A percentile compares a stretch with the other conserved stretches of the same genome.
These are phyloP conservation scores for Dasyurus viverrinus DNA, from an alignment of 2,113 vertebrate genomes.

Conservation along the genomic window DNA sequence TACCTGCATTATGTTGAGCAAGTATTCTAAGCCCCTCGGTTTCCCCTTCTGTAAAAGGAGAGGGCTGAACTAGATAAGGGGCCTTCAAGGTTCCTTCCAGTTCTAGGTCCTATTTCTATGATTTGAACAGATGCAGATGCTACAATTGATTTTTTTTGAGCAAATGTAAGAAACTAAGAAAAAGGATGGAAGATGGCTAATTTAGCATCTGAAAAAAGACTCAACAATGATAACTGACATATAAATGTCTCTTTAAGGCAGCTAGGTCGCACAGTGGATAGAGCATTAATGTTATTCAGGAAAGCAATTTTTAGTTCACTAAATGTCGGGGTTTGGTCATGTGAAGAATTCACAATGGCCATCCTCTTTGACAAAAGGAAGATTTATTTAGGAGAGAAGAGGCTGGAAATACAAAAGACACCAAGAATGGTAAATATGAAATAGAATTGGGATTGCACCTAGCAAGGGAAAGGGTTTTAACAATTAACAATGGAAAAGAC, in stretches of 20 bases:
- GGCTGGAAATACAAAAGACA: no score
- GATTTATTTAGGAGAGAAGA: no score
- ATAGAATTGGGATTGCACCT: no score
- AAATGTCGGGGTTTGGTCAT: no score
- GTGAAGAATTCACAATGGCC: no score
- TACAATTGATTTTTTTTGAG: neutral
- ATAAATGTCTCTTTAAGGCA: neutral
- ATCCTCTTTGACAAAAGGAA: no score
- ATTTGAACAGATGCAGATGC: neutral
- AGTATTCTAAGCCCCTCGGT: neutral
- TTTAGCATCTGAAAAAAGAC: neutral
- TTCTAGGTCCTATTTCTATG: neutral
- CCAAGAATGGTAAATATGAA: no score
- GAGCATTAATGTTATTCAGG: no score
- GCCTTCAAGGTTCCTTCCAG: neutral
- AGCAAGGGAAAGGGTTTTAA: no score
- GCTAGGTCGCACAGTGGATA: no score
- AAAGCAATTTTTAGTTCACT: no score
- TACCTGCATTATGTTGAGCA: neutral
- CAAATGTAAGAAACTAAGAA: neutral
- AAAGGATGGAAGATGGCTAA: neutral
- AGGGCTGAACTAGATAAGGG: neutral
- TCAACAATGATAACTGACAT: neutral
- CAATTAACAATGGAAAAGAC: no score
- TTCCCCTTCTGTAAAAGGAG: neutral